Base-by-base conservation (phyloP, 2,888 invertebrate species). In the Nymphalis urticae region DNA sequence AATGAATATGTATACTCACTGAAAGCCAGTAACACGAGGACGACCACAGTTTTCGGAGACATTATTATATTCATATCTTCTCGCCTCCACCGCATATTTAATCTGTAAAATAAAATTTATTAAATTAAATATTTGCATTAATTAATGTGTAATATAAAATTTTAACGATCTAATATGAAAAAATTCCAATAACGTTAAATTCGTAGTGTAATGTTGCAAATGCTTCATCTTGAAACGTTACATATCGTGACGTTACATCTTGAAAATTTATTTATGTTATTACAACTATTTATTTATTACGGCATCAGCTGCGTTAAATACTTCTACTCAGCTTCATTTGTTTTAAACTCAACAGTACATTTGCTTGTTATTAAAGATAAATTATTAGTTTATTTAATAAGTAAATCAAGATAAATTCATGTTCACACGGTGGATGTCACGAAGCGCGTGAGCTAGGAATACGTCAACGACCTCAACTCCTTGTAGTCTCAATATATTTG, bases 1-100 rank as follows among this genome's bases (percentile, higher is more conserved):
- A 16, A 53, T n/a, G 10, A 21, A 21, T 4, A 56, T 17, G 21
- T 9, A 19, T 42, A 83, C 87, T 86, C 73, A 88, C 88, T 80
- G 71, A 85, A 80, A 58, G 80, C 72, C 54, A 85, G 66, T 36
- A 84, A 58, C 4, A 77, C 72, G 58, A 81, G 69, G 17, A 83
- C 69, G 27, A 86, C 50, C 17, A 78, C 13, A 48, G 50, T 73
- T 66, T 80, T 80, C 71, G 80, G 64, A 59, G 76, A 77, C 80
- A 84, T 82, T 64, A 74, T 80, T 77, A 75, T 78, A 59, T 77
- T 77, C 54, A 79, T 74, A 59, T 74, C 78, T 73, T 74, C 80
- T 77, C 79, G 73, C 79, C 82, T 82, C 87, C 86, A 85, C 85
- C 88, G 83, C 89, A 89, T 89, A 54, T 58, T 76, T 73, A 69